Evolutionary conservation across 2,888 invertebrate species (phyloP), one percentile per base, ranked within the genome.

Genomic region (Coecobrya sp.): DNA sequence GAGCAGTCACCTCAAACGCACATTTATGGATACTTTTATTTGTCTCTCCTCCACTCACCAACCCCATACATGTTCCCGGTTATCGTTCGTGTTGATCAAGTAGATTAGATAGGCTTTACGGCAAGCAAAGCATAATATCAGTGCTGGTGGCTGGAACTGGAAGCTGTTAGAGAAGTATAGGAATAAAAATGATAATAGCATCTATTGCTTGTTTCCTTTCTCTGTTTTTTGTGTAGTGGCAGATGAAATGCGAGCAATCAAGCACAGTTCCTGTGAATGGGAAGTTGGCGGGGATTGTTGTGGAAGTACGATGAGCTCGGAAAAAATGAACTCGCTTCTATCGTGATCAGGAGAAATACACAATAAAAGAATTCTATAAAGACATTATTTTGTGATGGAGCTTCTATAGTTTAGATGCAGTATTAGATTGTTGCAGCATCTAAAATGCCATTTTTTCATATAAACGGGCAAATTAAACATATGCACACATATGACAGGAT

Each of bases 221-320:
- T 25, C 62, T 10, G 4, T 62, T 11, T 62, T 68, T 3, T 68
- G 2, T 68, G 68, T 49, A 16, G 16, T 13, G 16, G 22, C 19
- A 22, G 16, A 79, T 81, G 59, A 81, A 27, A 55, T 81, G 55
- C 5, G 55, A 30, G 36, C 81, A 81, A 81, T 55, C 59, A 76
- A 76, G 76, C 22, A 36, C 19, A 81, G n/a, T 13, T 55, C 36
- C 25, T 30, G 3, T 55, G 81, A 81, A 81, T 59, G 30, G 30
- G 55, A 81, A 81, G 30, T 81, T 81, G 81, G 81, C n/a, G n/a
- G 30, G 13, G 55, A 55, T 81, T 45, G 45, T 76, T 49, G 49
- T 22, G 16, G 25, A 73, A 73, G 68, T 30, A 68, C 5, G 19
- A 68, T 25, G 49, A 49, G 49, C 65, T 65, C 13, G 27, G 1